Evolutionary conservation across 2,113 vertebrate species (phyloP).

Genomic region (Zapus hudsonius): DNA sequence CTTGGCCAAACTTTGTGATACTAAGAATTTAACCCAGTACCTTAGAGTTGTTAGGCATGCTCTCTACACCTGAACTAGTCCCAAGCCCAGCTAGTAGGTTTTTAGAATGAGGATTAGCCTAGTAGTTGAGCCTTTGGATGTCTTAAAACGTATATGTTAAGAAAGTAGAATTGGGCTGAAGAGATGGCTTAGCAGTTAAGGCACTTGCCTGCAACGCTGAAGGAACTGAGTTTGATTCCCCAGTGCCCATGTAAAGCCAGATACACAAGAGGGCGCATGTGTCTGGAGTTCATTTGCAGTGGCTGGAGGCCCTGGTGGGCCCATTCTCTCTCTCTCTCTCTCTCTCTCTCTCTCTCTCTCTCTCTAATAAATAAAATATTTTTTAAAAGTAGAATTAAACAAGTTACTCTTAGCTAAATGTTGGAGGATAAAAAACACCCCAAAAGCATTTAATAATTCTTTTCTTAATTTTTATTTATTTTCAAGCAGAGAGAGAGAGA

Average conservation of each 20-base stretch:
- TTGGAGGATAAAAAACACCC: constrained; percentile 9
- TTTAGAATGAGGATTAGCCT: not conserved
- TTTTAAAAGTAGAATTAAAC: constrained; percentile 25
- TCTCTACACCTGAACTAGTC: not conserved
- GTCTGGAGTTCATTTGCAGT: too few species aligned
- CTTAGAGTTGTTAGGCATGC: not conserved
- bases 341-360: too few species aligned
- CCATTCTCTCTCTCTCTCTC: too few species aligned
- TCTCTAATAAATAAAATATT: too few species aligned
- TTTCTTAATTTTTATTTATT: too few species aligned
- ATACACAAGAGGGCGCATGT: too few species aligned
- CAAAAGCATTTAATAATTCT: not conserved
- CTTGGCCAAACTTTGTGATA: not conserved
- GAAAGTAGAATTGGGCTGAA: constrained; percentile 19
- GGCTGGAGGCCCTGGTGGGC: too few species aligned
- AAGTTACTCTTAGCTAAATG: constrained; percentile 22
- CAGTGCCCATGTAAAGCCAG: too few species aligned
- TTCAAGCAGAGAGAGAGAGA: too few species aligned
- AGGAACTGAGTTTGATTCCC: too few species aligned
- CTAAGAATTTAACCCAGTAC: not conserved
- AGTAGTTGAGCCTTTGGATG: not conserved
- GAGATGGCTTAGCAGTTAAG: too few species aligned
- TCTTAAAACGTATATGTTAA: constrained; percentile 8
- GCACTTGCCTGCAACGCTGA: too few species aligned
- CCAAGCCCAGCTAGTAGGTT: not conserved